phyloP scores from a whole-genome alignment of 2,113 vertebrate genomes.

The Peromyscus californicus region DNA sequence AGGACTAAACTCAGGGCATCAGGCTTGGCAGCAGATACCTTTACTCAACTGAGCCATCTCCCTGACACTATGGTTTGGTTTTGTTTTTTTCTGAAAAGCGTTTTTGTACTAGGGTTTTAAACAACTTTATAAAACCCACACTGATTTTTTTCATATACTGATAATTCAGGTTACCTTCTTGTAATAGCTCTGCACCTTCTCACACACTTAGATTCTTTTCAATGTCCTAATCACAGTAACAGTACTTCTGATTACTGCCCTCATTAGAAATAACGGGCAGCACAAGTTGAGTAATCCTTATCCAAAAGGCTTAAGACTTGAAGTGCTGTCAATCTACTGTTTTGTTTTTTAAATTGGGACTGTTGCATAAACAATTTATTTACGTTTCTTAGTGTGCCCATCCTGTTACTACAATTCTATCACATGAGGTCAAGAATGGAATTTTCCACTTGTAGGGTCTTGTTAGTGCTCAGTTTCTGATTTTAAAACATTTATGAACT shows the following conservation, averaged over 20 bases:
- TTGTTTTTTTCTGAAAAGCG: background rate
- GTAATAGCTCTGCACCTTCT: conserved; percentile 7
- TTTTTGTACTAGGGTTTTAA: background rate
- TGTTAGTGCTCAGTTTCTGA: background rate
- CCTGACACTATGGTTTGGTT: background rate
- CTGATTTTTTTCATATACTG: background rate
- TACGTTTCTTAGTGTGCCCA: background rate
- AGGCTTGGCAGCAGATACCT: background rate
- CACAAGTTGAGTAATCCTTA: background rate
- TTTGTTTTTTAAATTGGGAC: background rate
- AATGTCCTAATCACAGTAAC: background rate
- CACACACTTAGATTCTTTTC: background rate
- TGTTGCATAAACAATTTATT: background rate
- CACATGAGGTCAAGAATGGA: background rate
- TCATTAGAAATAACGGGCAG: background rate
- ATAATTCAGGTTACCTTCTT: conserved; percentile 22
- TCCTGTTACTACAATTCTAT: background rate
- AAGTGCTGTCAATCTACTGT: background rate
- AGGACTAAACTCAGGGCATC: background rate
- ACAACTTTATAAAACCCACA: conserved; percentile 27
- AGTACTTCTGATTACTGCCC: background rate
- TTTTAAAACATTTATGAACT: background rate
- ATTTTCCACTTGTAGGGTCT: background rate
- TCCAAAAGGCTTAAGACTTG: background rate
- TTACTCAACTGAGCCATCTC: background rate